Conservation (phyloP, 1,140 invertebrate species). For the Listronotus bonariensis region DNA sequence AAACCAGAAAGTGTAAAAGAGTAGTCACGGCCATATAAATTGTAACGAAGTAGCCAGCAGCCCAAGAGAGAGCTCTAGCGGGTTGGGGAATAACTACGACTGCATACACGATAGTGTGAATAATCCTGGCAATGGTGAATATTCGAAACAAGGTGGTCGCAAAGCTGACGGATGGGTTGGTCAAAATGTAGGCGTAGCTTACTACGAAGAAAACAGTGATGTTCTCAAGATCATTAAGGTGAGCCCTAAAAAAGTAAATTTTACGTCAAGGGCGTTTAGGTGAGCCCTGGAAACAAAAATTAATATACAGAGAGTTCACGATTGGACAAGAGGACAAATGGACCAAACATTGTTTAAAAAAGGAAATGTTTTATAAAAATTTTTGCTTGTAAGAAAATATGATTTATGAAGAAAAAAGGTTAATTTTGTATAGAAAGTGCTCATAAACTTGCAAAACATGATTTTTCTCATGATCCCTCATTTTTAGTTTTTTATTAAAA, state of each 20-base stretch:
- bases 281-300: constrained; percentile 53
- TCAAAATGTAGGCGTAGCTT: constrained; percentile 66
- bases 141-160: constrained; percentile 65
- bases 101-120: constrained; percentile 71
- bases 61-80: constrained; percentile 60
- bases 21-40: constrained; percentile 57
- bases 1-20: constrained; percentile 27
- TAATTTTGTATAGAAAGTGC: no score
- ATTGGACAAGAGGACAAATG: no score
- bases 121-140: constrained; percentile 63
- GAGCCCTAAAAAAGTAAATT: constrained; percentile 58
- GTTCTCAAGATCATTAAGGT: constrained; percentile 73
- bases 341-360: no score
- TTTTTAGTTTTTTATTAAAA: no score
- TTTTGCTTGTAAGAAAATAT: no score
- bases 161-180: constrained; percentile 59
- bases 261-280: constrained; percentile 74
- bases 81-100: constrained; percentile 62
- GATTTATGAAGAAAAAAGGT: no score
- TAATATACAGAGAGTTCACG: no score
- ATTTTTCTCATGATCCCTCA: no score
- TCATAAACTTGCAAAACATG: no score
- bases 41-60: constrained; percentile 53
- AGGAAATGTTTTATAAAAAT: no score
- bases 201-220: constrained; percentile 70